Conservation (phyloP, 2,797 vertebrate species). For the Vespertilio murinus region DNA sequence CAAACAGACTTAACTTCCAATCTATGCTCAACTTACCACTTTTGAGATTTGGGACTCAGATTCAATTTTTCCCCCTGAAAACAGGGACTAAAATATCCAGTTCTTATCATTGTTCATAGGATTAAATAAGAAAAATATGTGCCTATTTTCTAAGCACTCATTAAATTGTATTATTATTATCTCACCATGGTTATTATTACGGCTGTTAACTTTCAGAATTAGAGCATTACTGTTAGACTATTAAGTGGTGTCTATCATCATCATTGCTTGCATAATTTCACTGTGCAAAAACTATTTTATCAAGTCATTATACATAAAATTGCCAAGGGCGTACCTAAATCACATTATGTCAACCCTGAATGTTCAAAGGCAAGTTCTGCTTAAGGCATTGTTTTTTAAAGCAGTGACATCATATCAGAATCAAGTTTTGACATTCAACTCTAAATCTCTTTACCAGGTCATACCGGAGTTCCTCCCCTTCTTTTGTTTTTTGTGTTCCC, state of each 20-base stretch:
- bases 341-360: not conserved
- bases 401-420: not conserved
- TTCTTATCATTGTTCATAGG: not conserved
- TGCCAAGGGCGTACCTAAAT: not conserved
- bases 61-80: not conserved
- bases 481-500: not conserved
- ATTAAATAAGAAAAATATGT: not conserved
- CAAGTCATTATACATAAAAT: not conserved
- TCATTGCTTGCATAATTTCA: not conserved
- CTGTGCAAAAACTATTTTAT: not conserved
- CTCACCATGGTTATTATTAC: not conserved
- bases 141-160: not conserved
- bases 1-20: not conserved
- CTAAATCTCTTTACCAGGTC: not conserved
- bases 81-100: not conserved
- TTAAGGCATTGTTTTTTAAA: not conserved
- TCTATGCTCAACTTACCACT: not conserved
- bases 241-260: not conserved
- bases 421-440: not conserved
- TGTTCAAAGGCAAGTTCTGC: not conserved
- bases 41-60: not conserved
- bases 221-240: not conserved
- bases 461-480: not conserved
- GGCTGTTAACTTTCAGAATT: not conserved
- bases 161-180: not conserved